Percentiles rank a stretch among this genome's conserved stretches.
Conservation (phyloP, 2,113 vertebrate genomes). For the Epinephelus moara region DNA sequence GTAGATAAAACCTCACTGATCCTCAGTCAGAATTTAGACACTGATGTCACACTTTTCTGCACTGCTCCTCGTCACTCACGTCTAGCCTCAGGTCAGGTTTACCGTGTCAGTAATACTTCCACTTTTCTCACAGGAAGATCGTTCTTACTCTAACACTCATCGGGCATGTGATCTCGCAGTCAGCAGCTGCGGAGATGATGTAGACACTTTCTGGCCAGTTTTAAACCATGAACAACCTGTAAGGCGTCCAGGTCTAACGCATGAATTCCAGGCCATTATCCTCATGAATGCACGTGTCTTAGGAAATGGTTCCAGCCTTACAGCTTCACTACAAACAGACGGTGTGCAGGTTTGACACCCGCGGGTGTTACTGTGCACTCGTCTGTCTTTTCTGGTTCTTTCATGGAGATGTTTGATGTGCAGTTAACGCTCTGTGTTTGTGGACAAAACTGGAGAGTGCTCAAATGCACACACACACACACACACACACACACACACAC, state of each 20-base stretch:
- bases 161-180: background rate
- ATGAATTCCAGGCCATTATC: conserved; percentile 61
- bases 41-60: conserved; percentile 5
- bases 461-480: conserved; percentile 52
- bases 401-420: conserved; percentile 43
- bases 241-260: conserved; percentile 48
- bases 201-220: conserved; percentile 39
- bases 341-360: conserved; percentile 29
- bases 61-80: conserved; percentile 25
- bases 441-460: conserved; percentile 82
- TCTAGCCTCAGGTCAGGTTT: conserved; percentile 38
- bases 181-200: background rate
- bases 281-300: conserved; percentile 69
- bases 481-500: conserved; percentile 56
- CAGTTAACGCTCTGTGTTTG: conserved; percentile 58
- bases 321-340: conserved; percentile 30
- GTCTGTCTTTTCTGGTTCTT: conserved; percentile 48
- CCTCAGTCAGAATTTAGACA: conserved; percentile 14
- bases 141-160: background rate
- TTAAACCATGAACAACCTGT: conserved; percentile 18
- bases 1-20: conserved; percentile 34
- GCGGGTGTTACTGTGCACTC: conserved; percentile 28
- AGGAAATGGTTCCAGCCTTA: conserved; percentile 61
- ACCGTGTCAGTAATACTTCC: conserved; percentile 13
- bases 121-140: background rate